A percentile compares a stretch with the other conserved stretches of the same genome.
Evolutionary conservation across 2,888 invertebrate species (phyloP).

Genomic region (Chrysolina oricalcia): DNA sequence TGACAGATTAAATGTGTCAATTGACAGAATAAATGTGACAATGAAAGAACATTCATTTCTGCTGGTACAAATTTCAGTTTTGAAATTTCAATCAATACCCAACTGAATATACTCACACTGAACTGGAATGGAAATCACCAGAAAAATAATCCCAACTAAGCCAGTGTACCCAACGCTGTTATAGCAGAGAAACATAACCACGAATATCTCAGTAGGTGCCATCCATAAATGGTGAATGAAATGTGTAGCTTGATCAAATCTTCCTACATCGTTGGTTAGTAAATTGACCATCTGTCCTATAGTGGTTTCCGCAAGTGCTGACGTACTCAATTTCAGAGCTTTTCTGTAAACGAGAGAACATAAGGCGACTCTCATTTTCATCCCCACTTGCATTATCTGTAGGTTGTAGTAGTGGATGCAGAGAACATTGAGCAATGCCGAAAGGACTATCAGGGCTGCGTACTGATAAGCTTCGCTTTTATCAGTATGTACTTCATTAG

Average conservation of each 20-base stretch:
- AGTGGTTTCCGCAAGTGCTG: slow-evolving; percentile 78
- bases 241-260: slow-evolving; percentile 86
- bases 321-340: slow-evolving; percentile 78
- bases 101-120: background rate
- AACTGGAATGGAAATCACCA: background rate
- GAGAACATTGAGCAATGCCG: slow-evolving; percentile 82
- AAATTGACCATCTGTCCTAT: slow-evolving; percentile 60
- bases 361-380: slow-evolving; percentile 79
- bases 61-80: background rate
- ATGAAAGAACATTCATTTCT: too few species aligned
- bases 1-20: too few species aligned
- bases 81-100: background rate
- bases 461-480: slow-evolving; percentile 82
- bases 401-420: slow-evolving; percentile 85
- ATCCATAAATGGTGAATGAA: slow-evolving; percentile 88
- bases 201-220: slow-evolving; percentile 75
- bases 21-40: too few species aligned
- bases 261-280: slow-evolving; percentile 74
- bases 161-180: background rate
- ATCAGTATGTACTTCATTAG: slow-evolving; percentile 67
- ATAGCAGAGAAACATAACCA: slow-evolving; percentile 16
- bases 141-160: background rate
- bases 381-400: slow-evolving; percentile 85
- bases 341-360: slow-evolving; percentile 71
- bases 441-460: slow-evolving; percentile 81